Conservation (phyloP, 2,888 invertebrate genomes). For the Thalpophila matura region DNA sequence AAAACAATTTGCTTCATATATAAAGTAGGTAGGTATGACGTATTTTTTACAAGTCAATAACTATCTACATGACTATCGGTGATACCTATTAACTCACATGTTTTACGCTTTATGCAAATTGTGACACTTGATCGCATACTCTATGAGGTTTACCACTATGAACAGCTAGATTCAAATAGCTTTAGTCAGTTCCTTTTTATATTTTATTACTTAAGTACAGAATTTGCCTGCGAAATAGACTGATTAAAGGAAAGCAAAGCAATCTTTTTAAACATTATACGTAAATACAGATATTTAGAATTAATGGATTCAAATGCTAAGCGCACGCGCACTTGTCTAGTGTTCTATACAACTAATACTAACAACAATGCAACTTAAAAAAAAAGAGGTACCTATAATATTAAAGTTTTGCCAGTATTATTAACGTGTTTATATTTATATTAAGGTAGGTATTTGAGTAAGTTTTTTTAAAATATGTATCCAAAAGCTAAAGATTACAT, state of each 20-base stretch:
- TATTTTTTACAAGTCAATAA: conserved; percentile 1
- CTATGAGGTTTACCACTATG: conserved; percentile 40
- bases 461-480: not conserved
- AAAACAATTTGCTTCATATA: not conserved
- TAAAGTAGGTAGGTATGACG: conserved; percentile 2
- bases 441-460: not conserved
- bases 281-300: not conserved
- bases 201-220: conserved; percentile 23
- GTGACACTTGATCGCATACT: conserved; percentile 23
- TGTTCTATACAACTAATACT: too few species aligned
- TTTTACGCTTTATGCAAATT: conserved; percentile 47
- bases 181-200: conserved; percentile 30
- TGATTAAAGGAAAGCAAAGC: conserved; percentile 23
- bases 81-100: conserved; percentile 11
- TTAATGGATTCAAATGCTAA: conserved; percentile 4
- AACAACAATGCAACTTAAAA: conserved; percentile 2
- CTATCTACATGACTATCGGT: conserved; percentile 3
- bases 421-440: not conserved
- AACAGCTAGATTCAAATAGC: conserved; percentile 48
- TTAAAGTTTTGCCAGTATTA: conserved; percentile 1
- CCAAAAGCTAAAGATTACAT: not conserved
- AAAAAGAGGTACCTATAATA: conserved; percentile 14
- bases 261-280: too few species aligned
- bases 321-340: too few species aligned
- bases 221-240: conserved; percentile 31